phyloP scores from a whole-genome alignment of 1,140 invertebrate genomes.

The Megalopta genalis region DNA sequence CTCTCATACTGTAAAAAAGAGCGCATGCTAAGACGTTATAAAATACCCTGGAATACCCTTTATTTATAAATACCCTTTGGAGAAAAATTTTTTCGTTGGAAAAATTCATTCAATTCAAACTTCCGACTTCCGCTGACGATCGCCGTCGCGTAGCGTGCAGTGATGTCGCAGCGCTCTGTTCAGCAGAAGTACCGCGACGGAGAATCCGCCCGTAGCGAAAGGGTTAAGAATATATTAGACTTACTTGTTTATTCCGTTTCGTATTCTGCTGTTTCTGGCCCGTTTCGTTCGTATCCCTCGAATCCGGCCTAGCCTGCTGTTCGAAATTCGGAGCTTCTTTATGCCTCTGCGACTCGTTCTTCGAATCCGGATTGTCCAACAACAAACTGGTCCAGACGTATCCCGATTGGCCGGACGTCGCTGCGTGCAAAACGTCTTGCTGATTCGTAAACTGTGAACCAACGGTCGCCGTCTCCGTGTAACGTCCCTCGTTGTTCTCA shows the following conservation, averaged over 20 bases:
- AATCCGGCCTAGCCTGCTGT: constrained; percentile 8
- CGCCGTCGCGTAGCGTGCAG: no score
- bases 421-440: constrained; percentile 17
- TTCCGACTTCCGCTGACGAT: no score
- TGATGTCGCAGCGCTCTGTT: no score
- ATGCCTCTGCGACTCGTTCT: background rate
- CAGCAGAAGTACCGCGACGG: no score
- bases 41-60: no score
- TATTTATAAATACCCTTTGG: no score
- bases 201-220: no score
- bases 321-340: constrained; percentile 4
- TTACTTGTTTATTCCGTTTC: constrained; percentile 69
- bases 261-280: constrained; percentile 5
- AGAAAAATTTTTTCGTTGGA: no score
- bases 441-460: background rate
- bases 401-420: background rate
- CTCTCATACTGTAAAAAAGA: no score
- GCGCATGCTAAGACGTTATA: no score
- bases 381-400: constrained; percentile 1
- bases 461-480: background rate
- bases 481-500: background rate
- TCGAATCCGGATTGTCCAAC: background rate
- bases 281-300: background rate
- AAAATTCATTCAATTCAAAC: no score
- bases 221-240: no score